Percentiles rank a stretch among this genome's conserved stretches.
Conservation (phyloP, 92 coral and sea anemone species). For the Diadumene lineata region DNA sequence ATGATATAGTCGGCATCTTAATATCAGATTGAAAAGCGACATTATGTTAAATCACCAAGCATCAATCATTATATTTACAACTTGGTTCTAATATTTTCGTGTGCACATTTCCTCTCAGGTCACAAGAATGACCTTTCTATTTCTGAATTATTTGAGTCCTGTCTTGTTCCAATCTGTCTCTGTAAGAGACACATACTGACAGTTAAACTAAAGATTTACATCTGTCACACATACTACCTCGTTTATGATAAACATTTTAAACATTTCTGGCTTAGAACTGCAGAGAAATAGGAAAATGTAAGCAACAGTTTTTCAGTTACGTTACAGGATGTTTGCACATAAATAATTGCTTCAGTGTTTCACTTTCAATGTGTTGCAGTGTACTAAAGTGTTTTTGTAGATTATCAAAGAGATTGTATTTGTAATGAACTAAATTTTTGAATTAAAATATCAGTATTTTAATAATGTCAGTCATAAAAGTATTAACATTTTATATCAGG, state of each 20-base stretch:
- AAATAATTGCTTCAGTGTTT: conserved; percentile 2
- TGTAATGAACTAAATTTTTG: too few relatives aligned
- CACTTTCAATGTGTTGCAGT: background rate
- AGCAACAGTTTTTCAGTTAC: conserved; percentile 12
- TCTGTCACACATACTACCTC: background rate
- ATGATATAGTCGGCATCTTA: too few relatives aligned
- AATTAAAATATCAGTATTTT: too few relatives aligned
- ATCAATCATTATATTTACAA: too few relatives aligned
- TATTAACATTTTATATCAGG: too few relatives aligned
- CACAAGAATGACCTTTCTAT: conserved; percentile 12
- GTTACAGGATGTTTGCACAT: too few relatives aligned
- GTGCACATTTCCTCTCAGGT: conserved; percentile 6
- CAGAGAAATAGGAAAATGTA: background rate
- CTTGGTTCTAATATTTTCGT: too few relatives aligned
- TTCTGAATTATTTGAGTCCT: background rate
- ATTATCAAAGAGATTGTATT: background rate
- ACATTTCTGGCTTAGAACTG: background rate
- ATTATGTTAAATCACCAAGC: too few relatives aligned
- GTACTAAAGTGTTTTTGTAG: background rate
- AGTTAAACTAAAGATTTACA: background rate
- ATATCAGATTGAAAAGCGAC: too few relatives aligned
- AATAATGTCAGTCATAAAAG: too few relatives aligned
- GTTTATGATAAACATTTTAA: background rate
- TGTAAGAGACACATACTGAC: background rate
- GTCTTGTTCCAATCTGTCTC: conserved; percentile 28